Conservation (phyloP, 2,888 invertebrate species). For the Suillia variegata region DNA sequence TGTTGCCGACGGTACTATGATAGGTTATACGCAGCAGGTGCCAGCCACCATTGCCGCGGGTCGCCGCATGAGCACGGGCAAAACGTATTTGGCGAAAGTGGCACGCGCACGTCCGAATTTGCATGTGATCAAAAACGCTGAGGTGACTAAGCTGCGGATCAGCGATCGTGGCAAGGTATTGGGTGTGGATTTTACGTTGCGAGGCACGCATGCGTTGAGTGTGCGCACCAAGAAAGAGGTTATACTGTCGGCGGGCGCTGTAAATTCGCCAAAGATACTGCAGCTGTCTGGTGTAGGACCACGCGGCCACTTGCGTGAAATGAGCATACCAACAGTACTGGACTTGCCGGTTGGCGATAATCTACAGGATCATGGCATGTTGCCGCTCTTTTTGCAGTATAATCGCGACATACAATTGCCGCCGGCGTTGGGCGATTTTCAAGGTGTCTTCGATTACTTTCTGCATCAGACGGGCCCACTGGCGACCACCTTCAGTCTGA, state of each 20-base stretch:
- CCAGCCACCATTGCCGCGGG: constrained; percentile 66
- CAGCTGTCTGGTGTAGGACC: constrained; percentile 47
- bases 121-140: constrained; percentile 39
- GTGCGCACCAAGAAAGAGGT: constrained; percentile 39
- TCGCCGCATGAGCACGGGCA: constrained; percentile 65
- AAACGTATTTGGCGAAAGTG: constrained; percentile 63
- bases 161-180: constrained; percentile 8
- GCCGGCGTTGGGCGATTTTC: neutral
- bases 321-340: constrained; percentile 33
- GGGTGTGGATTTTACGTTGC: constrained; percentile 34
- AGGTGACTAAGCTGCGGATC: constrained; percentile 30
- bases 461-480: constrained; percentile 34
- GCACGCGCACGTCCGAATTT: constrained; percentile 37
- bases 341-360: constrained; percentile 69
- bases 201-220: constrained; percentile 15
- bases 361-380: constrained; percentile 79
- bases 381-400: constrained; percentile 56
- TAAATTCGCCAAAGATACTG: constrained; percentile 44
- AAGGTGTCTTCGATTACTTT: constrained; percentile 38
- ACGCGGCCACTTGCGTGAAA: constrained; percentile 27
- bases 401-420: constrained; percentile 42
- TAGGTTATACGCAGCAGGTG: constrained; percentile 65
- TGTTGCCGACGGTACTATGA: constrained; percentile 63
- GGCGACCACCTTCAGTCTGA: constrained; percentile 56
- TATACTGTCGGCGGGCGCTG: constrained; percentile 44